phyloP scores from a whole-genome alignment of 2,888 invertebrate species.

The Stenchaetothrips biformis region DNA sequence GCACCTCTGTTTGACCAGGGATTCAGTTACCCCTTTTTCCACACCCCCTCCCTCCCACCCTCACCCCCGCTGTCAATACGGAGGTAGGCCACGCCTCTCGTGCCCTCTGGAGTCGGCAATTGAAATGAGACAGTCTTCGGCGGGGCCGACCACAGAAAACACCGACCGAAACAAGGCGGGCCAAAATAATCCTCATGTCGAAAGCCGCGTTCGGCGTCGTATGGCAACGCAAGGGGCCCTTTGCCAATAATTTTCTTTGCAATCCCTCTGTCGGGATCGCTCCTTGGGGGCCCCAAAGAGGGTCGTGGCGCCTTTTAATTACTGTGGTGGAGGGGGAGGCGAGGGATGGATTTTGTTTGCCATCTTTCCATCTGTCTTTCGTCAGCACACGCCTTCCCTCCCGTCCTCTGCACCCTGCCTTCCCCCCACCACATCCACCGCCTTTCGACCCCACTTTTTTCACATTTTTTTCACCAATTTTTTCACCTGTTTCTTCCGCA shows the following conservation, averaged over 20 bases:
- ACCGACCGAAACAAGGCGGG: not conserved
- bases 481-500: too few relatives aligned
- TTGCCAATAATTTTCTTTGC: not conserved
- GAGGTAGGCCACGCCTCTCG: not conserved
- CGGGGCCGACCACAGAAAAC: not conserved
- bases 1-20: not conserved
- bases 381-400: too few relatives aligned
- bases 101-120: not conserved
- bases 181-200: not conserved
- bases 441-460: too few relatives aligned
- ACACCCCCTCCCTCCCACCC: not conserved
- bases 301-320: too few relatives aligned
- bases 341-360: too few relatives aligned
- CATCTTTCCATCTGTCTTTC: too few relatives aligned
- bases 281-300: not conserved
- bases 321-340: too few relatives aligned
- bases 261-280: conserved; percentile 8
- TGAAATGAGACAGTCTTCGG: too few relatives aligned
- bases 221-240: too few relatives aligned
- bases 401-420: too few relatives aligned
- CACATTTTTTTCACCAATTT: too few relatives aligned
- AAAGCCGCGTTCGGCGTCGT: not conserved
- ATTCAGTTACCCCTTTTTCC: not conserved
- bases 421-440: too few relatives aligned
- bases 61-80: not conserved